These are phyloP conservation scores for Ceryle rudis DNA, from an alignment of 2,797 vertebrate genomes.

Conservation along the genomic window DNA sequence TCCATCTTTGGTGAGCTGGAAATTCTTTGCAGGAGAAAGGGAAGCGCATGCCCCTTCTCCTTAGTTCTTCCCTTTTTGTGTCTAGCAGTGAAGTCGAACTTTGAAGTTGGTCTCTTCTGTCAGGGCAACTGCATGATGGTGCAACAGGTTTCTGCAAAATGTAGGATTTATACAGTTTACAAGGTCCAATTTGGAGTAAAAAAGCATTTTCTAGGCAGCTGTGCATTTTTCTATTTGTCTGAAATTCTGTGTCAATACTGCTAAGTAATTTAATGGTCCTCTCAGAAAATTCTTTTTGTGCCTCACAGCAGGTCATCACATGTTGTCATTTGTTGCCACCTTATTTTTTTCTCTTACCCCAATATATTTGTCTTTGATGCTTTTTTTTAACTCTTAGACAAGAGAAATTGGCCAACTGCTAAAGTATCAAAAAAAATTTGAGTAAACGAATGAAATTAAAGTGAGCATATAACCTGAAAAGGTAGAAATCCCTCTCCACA, in stretches of 20 bases:
- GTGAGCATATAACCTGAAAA: not conserved
- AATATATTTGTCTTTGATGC: not conserved
- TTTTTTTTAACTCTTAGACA: not conserved
- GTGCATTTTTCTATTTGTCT: not conserved
- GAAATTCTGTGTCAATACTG: not conserved
- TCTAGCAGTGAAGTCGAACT: not conserved
- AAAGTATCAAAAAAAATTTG: not conserved
- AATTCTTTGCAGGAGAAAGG: not conserved
- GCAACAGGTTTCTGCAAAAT: not conserved
- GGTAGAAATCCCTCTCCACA: not conserved
- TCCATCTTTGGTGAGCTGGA: not conserved
- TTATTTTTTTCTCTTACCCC: not conserved
- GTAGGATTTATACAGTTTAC: not conserved
- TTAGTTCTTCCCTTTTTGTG: not conserved
- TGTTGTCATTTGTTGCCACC: not conserved
- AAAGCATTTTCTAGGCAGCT: not conserved
- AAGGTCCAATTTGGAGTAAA: not conserved
- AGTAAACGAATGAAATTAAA: not conserved
- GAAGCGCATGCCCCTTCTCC: not conserved
- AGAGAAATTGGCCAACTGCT: not conserved
- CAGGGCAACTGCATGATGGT: not conserved
- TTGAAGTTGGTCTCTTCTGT: not conserved
- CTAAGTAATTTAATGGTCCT: not conserved
- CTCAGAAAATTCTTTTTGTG: not conserved
- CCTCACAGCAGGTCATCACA: not conserved